Percentiles rank a stretch among this genome's conserved stretches.
phyloP scores from a whole-genome alignment of 2,113 vertebrate species.

The Melanerpes formicivorus region DNA sequence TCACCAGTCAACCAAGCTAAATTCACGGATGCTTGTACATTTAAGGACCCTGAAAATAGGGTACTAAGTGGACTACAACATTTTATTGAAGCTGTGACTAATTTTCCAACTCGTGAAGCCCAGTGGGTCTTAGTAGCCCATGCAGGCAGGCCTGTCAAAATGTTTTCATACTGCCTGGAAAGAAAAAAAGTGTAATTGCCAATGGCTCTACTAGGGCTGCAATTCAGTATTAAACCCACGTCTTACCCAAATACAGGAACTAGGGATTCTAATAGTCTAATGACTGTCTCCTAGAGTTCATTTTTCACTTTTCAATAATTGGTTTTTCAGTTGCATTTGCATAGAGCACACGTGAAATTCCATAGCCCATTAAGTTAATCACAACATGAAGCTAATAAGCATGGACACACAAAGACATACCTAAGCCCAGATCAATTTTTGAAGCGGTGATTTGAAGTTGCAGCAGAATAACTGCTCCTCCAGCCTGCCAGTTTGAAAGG shows the following conservation, averaged over 20 bases:
- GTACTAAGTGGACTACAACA: conserved; percentile 11
- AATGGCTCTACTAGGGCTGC: neutral
- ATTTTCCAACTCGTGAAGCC: conserved; percentile 24
- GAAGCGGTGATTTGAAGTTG: conserved; percentile 55
- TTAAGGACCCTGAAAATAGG: conserved; percentile 9
- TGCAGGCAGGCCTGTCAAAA: conserved; percentile 39
- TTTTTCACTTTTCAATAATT: conserved; percentile 79
- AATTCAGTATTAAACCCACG: conserved; percentile 54
- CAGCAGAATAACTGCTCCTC: conserved; percentile 37
- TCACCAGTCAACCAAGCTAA: neutral
- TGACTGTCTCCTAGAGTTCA: conserved; percentile 76
- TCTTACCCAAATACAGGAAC: conserved; percentile 60
- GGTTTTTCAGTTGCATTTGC: conserved; percentile 75
- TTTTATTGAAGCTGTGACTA: neutral
- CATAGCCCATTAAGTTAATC: conserved; percentile 78
- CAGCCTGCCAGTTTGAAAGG: conserved; percentile 31
- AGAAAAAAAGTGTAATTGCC: neutral
- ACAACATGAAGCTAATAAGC: conserved; percentile 73
- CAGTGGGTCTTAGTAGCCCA: conserved; percentile 4
- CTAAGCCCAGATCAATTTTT: conserved; percentile 69
- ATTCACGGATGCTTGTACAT: neutral
- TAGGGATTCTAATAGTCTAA: conserved; percentile 69
- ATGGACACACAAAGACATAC: conserved; percentile 58
- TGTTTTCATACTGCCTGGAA: neutral
- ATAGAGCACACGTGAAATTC: conserved; percentile 74